Conservation (phyloP, 2,888 invertebrate genomes). For the Smittia aterrima region DNA sequence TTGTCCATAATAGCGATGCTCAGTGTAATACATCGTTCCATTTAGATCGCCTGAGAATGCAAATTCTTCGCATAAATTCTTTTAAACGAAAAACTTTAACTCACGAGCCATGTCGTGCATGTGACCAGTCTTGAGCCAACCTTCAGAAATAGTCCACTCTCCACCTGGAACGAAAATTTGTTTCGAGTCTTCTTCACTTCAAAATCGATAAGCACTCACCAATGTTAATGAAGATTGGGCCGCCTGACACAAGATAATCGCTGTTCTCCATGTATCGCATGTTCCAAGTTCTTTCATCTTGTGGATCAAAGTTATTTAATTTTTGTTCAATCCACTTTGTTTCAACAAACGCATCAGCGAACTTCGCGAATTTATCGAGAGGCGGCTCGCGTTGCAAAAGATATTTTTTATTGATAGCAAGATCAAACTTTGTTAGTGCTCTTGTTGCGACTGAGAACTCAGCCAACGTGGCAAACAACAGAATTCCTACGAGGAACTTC, state of each 20-base stretch:
- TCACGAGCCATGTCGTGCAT: constrained; percentile 61
- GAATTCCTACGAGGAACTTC: too few species aligned
- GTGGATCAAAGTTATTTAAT: constrained; percentile 60
- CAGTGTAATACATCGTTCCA: constrained; percentile 70
- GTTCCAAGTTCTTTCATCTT: constrained; percentile 56
- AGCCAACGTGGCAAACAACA: too few species aligned
- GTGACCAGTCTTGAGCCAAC: constrained; percentile 61
- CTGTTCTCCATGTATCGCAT: constrained; percentile 61
- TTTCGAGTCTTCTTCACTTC: too few species aligned
- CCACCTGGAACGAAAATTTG: too few species aligned
- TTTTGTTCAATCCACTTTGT: constrained; percentile 57
- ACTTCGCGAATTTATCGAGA: background rate
- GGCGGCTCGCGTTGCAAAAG: background rate
- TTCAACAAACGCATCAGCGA: background rate
- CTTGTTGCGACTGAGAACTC: too few species aligned
- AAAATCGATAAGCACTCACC: too few species aligned
- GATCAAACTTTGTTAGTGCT: too few species aligned
- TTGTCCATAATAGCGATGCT: constrained; percentile 79
- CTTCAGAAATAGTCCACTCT: constrained; percentile 66
- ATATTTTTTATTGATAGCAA: too few species aligned
- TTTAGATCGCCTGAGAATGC: too few species aligned
- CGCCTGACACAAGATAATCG: constrained; percentile 54
- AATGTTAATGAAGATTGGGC: constrained; percentile 61
- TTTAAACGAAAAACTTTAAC: too few species aligned
- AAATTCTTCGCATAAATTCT: too few species aligned